Conservation (phyloP, 2,797 vertebrate genomes). For the Myripristis jacobus region DNA sequence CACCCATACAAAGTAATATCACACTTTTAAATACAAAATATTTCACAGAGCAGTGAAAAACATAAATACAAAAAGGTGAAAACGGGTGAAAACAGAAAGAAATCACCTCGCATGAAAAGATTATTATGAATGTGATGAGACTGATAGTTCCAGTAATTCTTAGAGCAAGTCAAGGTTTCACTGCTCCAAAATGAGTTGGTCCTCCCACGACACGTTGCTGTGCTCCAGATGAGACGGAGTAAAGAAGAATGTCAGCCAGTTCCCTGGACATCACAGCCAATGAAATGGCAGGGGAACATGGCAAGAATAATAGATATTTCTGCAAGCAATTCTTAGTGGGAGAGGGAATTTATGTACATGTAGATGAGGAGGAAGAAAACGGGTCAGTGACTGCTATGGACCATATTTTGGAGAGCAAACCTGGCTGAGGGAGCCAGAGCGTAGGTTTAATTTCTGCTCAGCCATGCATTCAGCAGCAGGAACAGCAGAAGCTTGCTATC, state of each 20-base stretch:
- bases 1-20: not conserved
- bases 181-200: constrained; percentile 10
- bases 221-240: constrained; percentile 43
- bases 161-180: constrained; percentile 8
- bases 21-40: not conserved
- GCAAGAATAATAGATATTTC: constrained; percentile 75
- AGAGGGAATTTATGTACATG: constrained; percentile 75
- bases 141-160: constrained; percentile 18
- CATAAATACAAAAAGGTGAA: not conserved
- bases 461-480: constrained; percentile 63
- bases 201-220: constrained; percentile 32
- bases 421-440: constrained; percentile 57
- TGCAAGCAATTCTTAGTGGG: constrained; percentile 61
- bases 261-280: constrained; percentile 45
- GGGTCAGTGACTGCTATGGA: constrained; percentile 63
- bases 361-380: constrained; percentile 74
- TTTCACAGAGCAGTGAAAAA: not conserved
- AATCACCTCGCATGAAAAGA: constrained; percentile 2
- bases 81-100: constrained; percentile 24
- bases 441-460: constrained; percentile 76
- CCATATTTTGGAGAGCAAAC: constrained; percentile 59
- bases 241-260: constrained; percentile 56
- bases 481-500: constrained; percentile 38
- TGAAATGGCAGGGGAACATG: constrained; percentile 59
- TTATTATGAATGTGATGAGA: not conserved